Conservation (phyloP, 2,888 invertebrate species). For the Eueremaeus valkanovi region DNA sequence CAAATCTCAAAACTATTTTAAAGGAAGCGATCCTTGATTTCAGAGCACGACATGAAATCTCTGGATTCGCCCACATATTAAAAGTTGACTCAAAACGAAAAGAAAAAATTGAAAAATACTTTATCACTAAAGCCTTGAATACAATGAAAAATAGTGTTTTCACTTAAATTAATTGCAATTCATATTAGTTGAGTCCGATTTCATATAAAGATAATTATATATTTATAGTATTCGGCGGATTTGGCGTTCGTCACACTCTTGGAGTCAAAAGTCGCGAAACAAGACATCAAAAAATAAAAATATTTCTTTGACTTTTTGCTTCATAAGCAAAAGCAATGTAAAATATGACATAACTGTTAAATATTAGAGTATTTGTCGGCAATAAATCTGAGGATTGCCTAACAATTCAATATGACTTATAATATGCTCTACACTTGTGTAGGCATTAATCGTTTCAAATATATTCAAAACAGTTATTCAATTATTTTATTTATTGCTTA, state of each 20-base stretch:
- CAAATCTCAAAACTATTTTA: neutral
- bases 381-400: too few species aligned
- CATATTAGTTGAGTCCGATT: neutral
- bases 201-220: neutral
- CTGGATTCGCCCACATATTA: neutral
- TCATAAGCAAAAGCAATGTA: too few species aligned
- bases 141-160: neutral
- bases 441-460: too few species aligned
- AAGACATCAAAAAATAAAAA: neutral
- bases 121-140: neutral
- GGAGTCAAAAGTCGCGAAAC: neutral
- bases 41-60: neutral
- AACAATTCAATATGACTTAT: too few species aligned
- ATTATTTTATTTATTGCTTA: too few species aligned
- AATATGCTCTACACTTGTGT: too few species aligned
- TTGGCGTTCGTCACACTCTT: neutral
- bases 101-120: neutral
- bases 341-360: neutral
- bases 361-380: too few species aligned
- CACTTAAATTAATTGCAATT: neutral
- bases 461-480: too few species aligned
- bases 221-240: too few species aligned
- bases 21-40: neutral
- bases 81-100: neutral
- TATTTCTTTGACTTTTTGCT: neutral